Base-by-base conservation (phyloP, 2,113 vertebrate species). In the Chaetodon auriga region DNA sequence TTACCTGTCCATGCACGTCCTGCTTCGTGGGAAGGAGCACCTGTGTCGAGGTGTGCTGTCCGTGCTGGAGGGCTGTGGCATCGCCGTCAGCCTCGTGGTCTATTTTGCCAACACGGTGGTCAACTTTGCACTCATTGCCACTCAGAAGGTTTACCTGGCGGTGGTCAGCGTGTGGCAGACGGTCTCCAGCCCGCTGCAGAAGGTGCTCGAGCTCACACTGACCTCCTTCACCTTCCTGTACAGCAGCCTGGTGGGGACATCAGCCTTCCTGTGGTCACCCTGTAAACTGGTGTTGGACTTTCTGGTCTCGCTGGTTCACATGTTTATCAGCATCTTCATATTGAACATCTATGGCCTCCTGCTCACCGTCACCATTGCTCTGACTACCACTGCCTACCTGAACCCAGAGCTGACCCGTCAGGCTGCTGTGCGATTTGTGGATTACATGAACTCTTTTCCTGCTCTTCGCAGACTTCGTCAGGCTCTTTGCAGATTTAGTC, bases 91-190 rank as follows among this genome's bases (percentile, higher is more conserved):
- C 90, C 91, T 99, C 68, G 90, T 96, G 74, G 94, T 97, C 57
- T 99, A 99, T 70, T 94, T 99, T 1, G 83, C 95, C 62, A 99
- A 99, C 95, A 99, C 97, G 2, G 80, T 97, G 65, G 92, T 98
- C 21, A 99, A 99, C 91, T 95, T 96, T 25, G 95, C 94, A 2
- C 96, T 98, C 45, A 96, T 99, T 0, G 96, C 96, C 55, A 91
- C 94, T 0, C 98, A 99, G 92, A 97, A 97, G 77, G 36, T 97
- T 19, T 96, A 97, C 82, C 88, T 95, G 0, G 79, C 95, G 10
- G 25, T 92, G 2, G 89, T 89, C 16, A 91, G 92, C 2, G 91
- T 97, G 13, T 97, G 96, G 95, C 96, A 98, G 68, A 93, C 96
- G 0, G 83, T 97, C 0, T 92, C 91, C 7, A 89, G 92, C 53